Conservation (phyloP, 2,888 invertebrate genomes). For the Trichopria drosophilae region DNA sequence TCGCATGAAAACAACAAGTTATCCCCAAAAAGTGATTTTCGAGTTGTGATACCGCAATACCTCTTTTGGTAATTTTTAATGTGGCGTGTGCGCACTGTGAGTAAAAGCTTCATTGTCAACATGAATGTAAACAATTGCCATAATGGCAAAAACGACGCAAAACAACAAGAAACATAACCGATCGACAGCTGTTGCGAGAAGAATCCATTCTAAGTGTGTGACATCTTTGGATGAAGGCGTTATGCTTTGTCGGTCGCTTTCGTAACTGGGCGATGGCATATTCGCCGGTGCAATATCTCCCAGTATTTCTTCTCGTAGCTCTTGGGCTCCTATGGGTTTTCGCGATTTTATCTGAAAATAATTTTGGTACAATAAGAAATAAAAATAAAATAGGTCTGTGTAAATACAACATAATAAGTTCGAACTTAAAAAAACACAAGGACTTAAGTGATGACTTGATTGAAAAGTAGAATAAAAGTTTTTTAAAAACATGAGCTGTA, state of each 20-base stretch:
- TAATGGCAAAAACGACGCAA: slow-evolving; percentile 61
- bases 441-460: too few relatives aligned
- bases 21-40: too few relatives aligned
- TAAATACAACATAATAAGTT: slow-evolving; percentile 4
- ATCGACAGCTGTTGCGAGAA: slow-evolving; percentile 67
- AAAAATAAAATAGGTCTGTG: too few relatives aligned
- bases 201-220: slow-evolving; percentile 66
- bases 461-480: too few relatives aligned
- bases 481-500: too few relatives aligned
- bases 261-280: slow-evolving; percentile 37
- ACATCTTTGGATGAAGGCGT: slow-evolving; percentile 42
- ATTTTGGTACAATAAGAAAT: too few relatives aligned
- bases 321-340: slow-evolving; percentile 41
- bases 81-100: too few relatives aligned
- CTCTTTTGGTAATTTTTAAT: too few relatives aligned
- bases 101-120: too few relatives aligned
- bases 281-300: slow-evolving; percentile 29
- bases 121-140: slow-evolving; percentile 61
- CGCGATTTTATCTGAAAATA: slow-evolving; percentile 41
- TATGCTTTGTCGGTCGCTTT: slow-evolving; percentile 44
- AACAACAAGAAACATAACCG: slow-evolving; percentile 65
- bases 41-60: too few relatives aligned
- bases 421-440: too few relatives aligned
- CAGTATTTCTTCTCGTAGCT: slow-evolving; percentile 42
- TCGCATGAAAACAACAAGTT: too few relatives aligned